Conservation (phyloP, 2,888 invertebrate species). For the Atethmia centrago region DNA sequence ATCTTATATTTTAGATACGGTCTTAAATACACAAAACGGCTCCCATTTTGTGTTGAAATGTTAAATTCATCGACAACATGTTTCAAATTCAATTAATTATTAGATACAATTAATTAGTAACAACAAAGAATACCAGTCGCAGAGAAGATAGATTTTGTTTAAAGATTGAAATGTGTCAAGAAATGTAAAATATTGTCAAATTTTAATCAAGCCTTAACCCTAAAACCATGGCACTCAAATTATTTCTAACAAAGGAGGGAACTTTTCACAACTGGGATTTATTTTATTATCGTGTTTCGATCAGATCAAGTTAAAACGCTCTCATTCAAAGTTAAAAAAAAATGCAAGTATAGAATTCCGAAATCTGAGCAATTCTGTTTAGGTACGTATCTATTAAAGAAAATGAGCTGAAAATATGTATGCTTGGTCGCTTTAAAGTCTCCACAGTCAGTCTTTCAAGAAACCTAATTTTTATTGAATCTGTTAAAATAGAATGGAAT, state of each 20-base stretch:
- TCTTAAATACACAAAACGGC: conserved; percentile 63
- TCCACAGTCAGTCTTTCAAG: conserved; percentile 88
- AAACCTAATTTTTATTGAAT: conserved; percentile 84
- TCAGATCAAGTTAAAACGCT: conserved; percentile 72
- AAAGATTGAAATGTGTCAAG: conserved; percentile 47
- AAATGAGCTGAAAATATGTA: conserved; percentile 80
- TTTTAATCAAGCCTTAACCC: conserved; percentile 84
- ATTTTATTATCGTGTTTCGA: conserved; percentile 75
- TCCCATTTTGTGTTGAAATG: conserved; percentile 68
- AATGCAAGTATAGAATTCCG: conserved; percentile 77
- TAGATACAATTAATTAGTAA: conserved; percentile 46
- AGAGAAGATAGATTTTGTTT: conserved; percentile 47
- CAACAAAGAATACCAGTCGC: conserved; percentile 53
- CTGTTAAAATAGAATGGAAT: conserved; percentile 83
- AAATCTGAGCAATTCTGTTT: conserved; percentile 85
- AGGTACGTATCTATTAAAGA: conserved; percentile 79
- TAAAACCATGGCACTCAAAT: conserved; percentile 89
- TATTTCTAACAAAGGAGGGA: conserved; percentile 89
- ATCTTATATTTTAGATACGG: conserved; percentile 58
- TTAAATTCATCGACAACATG: conserved; percentile 62
- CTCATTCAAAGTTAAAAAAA: conserved; percentile 70
- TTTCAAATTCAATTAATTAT: conserved; percentile 47
- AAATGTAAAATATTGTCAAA: conserved; percentile 86
- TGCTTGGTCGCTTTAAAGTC: conserved; percentile 84
- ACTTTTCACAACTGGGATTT: conserved; percentile 87